Evolutionary conservation across 2,888 invertebrate genomes (phyloP), one percentile per base, ranked within the genome.

Genomic region (Ypsolopha sequella): DNA sequence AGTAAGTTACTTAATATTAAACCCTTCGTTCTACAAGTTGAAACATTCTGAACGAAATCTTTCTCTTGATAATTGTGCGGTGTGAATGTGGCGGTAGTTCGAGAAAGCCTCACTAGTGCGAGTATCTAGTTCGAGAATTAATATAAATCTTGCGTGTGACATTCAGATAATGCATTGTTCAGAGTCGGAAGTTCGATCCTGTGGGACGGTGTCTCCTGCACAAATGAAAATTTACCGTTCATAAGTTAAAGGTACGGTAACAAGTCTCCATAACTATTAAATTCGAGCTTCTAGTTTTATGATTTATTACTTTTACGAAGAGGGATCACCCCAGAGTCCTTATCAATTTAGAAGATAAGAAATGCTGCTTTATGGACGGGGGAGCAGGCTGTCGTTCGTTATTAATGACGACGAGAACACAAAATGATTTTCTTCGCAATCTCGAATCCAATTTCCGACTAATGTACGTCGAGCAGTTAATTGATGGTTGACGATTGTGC

Each of bases 401-500:
- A 48, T 50, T 53, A 43, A 49, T 51, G 50, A 56, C 54, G 56
- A 54, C 51, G 52, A 50, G 51, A 55, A 57, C 51, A 55, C 52
- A 54, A 48, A 48, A 48, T 56, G 50, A 60, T 63, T 61, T 62
- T 64, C 60, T 58, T 54, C 55, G 58, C 60, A 60, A 65, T 63
- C 61, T 58, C 52, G 56, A 61, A 65, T 65, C 61, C 59, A 64
- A 69, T 68, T 66, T 63, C 61, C 65, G 58, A 60, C 56, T 64
- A 64, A 65, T 58, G 61, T 60, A 58, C 57, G 64, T 65, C 59
- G 63, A 60, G 56, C 64, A 70, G 65, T 70, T 76, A 79, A 76
- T 77, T 76, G 72, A 77, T 74, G 72, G 72, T 70, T 70, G 78
- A 71, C 68, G 73, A 76, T 77, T 76, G 76, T 81, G 80, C 78